Evolutionary conservation across 2,888 invertebrate genomes (phyloP).

Genomic region (Apocheima hispidaria): DNA sequence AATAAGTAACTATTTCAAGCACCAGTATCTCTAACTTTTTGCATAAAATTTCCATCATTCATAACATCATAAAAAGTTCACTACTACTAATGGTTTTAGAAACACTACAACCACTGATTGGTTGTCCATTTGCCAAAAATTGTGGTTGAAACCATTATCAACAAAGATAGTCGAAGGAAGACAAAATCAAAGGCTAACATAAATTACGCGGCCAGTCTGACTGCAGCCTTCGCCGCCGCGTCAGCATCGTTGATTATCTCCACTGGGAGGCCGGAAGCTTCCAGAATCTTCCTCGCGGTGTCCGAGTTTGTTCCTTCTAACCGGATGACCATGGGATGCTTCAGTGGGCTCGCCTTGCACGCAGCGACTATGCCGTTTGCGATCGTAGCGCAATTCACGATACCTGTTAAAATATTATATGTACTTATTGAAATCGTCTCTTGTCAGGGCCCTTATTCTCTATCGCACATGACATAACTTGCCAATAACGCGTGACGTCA

Average conservation of each 20-base stretch:
- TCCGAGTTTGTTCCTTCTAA: constrained; percentile 97
- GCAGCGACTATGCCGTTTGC: constrained; percentile 98
- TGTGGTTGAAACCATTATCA: constrained; percentile 31
- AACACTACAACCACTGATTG: background rate
- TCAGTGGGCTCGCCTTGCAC: constrained; percentile 91
- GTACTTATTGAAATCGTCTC: no score
- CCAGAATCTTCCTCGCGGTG: constrained; percentile 93
- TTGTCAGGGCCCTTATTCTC: no score
- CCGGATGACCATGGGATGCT: constrained; percentile 96
- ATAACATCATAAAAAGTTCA: background rate
- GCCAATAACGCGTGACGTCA: no score
- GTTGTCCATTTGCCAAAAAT: background rate
- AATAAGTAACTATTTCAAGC: background rate
- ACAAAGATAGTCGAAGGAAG: background rate
- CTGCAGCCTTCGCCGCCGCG: constrained; percentile 96
- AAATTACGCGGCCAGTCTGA: constrained; percentile 74
- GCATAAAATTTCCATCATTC: background rate
- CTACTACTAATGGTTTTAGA: background rate
- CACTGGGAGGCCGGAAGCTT: constrained; percentile 93
- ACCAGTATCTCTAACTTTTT: background rate
- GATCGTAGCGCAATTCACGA: constrained; percentile 98
- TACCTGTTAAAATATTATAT: constrained; percentile 86
- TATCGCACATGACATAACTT: no score
- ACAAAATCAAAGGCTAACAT: background rate
- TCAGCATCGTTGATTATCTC: constrained; percentile 94